These are phyloP conservation scores for Druceiella hillmani DNA, from an alignment of 2,888 invertebrate species.

Conservation along the genomic window DNA sequence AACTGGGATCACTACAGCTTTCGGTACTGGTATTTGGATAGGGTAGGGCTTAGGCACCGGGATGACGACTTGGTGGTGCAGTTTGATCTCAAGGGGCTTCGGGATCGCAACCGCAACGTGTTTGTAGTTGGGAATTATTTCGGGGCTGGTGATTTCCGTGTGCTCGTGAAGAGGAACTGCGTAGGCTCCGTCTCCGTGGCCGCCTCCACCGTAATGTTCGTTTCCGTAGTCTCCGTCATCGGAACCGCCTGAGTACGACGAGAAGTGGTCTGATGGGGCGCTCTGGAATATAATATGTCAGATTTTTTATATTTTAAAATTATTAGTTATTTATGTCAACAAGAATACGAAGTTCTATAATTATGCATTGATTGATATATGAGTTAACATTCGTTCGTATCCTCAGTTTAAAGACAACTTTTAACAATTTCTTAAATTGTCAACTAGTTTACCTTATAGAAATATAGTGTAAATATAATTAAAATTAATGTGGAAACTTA, in stretches of 20 bases:
- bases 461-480: too few relatives aligned
- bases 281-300: too few relatives aligned
- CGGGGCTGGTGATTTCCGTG: constrained; percentile 62
- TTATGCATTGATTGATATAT: too few relatives aligned
- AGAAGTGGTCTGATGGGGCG: constrained; percentile 28
- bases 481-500: too few relatives aligned
- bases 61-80: constrained; percentile 52
- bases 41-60: constrained; percentile 62
- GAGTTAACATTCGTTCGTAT: too few relatives aligned
- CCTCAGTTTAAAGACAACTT: too few relatives aligned
- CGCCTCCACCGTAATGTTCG: constrained; percentile 34
- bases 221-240: constrained; percentile 30
- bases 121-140: constrained; percentile 62
- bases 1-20: constrained; percentile 62
- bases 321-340: too few relatives aligned
- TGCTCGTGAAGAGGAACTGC: constrained; percentile 58
- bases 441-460: too few relatives aligned
- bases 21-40: constrained; percentile 62
- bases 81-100: constrained; percentile 56
- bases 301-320: too few relatives aligned
- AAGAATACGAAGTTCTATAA: too few relatives aligned
- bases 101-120: constrained; percentile 60
- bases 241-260: constrained; percentile 26
- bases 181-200: constrained; percentile 38
- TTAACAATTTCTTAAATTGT: too few relatives aligned